Base-by-base conservation (phyloP, 2,113 vertebrate species). In the Zeus faber region DNA sequence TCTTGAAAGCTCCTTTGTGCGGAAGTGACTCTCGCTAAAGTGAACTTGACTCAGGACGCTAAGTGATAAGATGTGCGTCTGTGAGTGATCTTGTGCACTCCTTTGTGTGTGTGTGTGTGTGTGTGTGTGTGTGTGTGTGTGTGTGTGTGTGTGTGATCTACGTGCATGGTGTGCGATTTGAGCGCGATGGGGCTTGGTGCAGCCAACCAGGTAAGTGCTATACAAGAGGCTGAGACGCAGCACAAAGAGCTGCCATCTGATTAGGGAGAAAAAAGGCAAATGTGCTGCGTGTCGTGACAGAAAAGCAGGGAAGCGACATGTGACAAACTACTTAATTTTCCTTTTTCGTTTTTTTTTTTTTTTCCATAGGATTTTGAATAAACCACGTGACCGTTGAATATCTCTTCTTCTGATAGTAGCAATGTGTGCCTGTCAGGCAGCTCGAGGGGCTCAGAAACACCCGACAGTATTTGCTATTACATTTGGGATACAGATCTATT, bases 1-100 rank as follows among this genome's bases (percentile, higher is more conserved):
- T n/a, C n/a, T n/a, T n/a, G n/a, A n/a, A n/a, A n/a, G n/a, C n/a
- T n/a, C n/a, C n/a, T n/a, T n/a, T n/a, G 3, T 40, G 16, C 39
- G 13, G 24, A 23, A 26, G 9, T 23, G 22, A 27, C 14, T 43
- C 18, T 20, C 13, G 49, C 29, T 25, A 29, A 24, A 48, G 44
- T 18, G n/a, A 39, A 39, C 44, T 27, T 39, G 31, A 39, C 33
- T 26, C 23, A 26, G 4, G 10, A 16, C 7, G 31, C 8, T 49
- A 40, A 59, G 33, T 49, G 47, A 40, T 16, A 49, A n/a, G 56
- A 27, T 5, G 11, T 25, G 33, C n/a, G n/a, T n/a, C n/a, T n/a
- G n/a, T n/a, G n/a, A n/a, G n/a, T n/a, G n/a, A n/a, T n/a, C n/a
- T n/a, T n/a, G n/a, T n/a, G n/a, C n/a, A n/a, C n/a, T n/a, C n/a